These are phyloP conservation scores for Pituophis catenifer DNA, from an alignment of 2,113 vertebrate species.

Conservation along the genomic window DNA sequence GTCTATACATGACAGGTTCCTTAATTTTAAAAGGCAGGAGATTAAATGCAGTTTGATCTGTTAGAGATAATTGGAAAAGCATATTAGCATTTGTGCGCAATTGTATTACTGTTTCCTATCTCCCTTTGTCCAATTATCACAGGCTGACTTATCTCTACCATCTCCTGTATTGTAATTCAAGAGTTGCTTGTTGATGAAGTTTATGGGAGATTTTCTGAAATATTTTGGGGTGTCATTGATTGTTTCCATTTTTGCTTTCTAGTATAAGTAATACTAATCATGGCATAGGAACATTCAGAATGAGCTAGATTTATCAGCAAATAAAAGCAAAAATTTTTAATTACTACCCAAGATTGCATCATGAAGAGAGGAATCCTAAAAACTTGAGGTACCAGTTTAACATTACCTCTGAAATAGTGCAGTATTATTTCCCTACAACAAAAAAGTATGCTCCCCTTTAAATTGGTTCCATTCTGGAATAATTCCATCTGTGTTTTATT, in stretches of 20 bases:
- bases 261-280: not conserved
- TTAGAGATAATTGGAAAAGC: constrained; percentile 26
- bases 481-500: not conserved
- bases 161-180: not conserved
- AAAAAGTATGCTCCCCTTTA: not conserved
- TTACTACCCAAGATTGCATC: not conserved
- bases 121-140: not conserved
- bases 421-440: not conserved
- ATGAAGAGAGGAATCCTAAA: not conserved
- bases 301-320: not conserved
- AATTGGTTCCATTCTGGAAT: not conserved
- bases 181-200: not conserved
- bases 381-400: not conserved
- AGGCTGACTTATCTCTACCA: constrained; percentile 24
- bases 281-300: not conserved
- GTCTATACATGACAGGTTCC: not conserved
- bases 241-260: not conserved
- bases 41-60: not conserved
- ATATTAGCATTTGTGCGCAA: not conserved
- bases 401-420: not conserved
- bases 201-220: not conserved
- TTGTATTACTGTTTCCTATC: not conserved
- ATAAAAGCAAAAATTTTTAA: not conserved
- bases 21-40: not conserved
- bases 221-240: not conserved